Conservation (phyloP, 2,888 invertebrate genomes). For the Ornithoptera alexandrae region DNA sequence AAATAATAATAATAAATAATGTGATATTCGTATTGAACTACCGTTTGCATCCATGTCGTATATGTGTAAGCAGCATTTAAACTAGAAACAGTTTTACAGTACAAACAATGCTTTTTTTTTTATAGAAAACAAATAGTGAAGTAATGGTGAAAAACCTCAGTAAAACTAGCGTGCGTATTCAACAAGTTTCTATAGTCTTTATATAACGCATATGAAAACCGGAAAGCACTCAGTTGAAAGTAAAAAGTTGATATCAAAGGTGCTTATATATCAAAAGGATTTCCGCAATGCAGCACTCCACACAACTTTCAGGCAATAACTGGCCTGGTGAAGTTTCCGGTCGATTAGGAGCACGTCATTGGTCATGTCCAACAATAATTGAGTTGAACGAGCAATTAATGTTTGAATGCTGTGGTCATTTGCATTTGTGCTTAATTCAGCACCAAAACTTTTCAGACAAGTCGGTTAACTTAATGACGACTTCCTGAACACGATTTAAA, state of each 20-base stretch:
- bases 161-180: background rate
- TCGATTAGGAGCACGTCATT: conserved; percentile 15
- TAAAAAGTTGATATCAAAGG: conserved; percentile 22
- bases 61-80: too few species aligned
- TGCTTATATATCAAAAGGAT: conserved; percentile 9
- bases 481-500: too few species aligned
- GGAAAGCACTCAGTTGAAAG: conserved; percentile 4
- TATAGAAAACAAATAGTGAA: too few species aligned
- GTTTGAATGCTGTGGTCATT: conserved; percentile 10
- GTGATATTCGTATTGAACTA: too few species aligned
- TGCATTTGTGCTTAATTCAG: conserved; percentile 10
- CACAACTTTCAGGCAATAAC: conserved; percentile 49
- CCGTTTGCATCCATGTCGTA: too few species aligned
- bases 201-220: conserved; percentile 21
- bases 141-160: too few species aligned
- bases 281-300: conserved; percentile 34
- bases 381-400: conserved; percentile 16
- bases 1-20: too few species aligned
- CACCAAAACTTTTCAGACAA: background rate
- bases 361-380: conserved; percentile 18
- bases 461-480: background rate
- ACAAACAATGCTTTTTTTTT: too few species aligned
- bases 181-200: background rate
- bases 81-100: too few species aligned
- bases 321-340: conserved; percentile 23